Evolutionary conservation across 2,113 vertebrate species (phyloP), one percentile per base, ranked within the genome.

Genomic region (Prionailurus viverrinus): DNA sequence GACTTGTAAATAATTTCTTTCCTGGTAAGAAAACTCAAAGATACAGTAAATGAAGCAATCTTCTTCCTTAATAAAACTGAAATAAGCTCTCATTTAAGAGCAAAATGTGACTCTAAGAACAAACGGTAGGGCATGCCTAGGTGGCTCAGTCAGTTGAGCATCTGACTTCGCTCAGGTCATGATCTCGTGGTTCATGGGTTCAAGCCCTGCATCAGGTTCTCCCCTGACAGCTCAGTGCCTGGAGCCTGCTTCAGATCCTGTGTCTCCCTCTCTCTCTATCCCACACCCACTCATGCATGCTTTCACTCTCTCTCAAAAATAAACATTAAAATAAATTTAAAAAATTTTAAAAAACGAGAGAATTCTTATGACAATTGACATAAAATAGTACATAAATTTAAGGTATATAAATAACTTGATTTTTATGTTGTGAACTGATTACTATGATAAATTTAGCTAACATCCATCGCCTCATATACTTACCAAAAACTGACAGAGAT

Each of bases 41-140:
- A 95, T 23, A 91, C 4, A 95, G 65, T 25, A 95, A 78, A 91
- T 21, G 25, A 91, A 91, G 23, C 29, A 85, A 51, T 51, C 25
- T 55, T 90, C 33, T 53, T 79, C 51, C 71, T 91, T 79, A 68
- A 33, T 68, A 29, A 53, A 87, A 94, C 0, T 55, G 71, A 86
- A 58, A 95, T 86, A 80, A 86, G n/a, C 5, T 81, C 71, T 71
- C 81, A 86, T 71, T 79, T 95, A 95, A 86, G 65, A 86, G 27
- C n/a, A 80, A 86, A 95, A 69, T 91, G 69, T 31, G 63, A 85
- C 61, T 74, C n/a, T 58, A 76, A 82, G 33, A 82, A 94, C 10
- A 74, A 82, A 95, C 25, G 6, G 39, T 68, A 89, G 21, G 58
- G 21, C 21, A 8, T 7, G 58, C 58, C 58, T 61, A 21, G 21